A percentile compares a stretch with the other conserved stretches of the same genome.
Evolutionary conservation across 2,797 vertebrate genomes (phyloP).

Genomic region (Thalassophryne amazonica): DNA sequence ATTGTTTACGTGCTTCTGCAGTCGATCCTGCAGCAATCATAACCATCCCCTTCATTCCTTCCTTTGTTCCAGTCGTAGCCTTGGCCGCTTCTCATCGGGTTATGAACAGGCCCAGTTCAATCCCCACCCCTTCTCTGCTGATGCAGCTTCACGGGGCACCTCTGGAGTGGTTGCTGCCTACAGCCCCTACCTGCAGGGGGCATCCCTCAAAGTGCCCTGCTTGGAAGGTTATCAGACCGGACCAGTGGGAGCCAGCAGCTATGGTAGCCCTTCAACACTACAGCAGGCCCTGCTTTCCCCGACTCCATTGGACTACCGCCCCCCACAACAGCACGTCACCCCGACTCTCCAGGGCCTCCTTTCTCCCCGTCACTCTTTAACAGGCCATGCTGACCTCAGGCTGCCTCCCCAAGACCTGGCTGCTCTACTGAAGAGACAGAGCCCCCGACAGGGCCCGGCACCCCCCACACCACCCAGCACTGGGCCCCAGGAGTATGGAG

Average conservation of each 20-base stretch:
- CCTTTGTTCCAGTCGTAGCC: constrained; percentile 77
- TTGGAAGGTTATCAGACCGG: constrained; percentile 86
- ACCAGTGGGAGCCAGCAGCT: constrained; percentile 64
- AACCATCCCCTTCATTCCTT: constrained; percentile 16
- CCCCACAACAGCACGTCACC: constrained; percentile 88
- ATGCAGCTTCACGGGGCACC: constrained; percentile 63
- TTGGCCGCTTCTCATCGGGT: constrained; percentile 84
- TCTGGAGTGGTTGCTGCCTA: constrained; percentile 73
- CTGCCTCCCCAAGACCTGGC: constrained; percentile 90
- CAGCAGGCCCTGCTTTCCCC: constrained; percentile 97
- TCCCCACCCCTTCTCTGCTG: constrained; percentile 87
- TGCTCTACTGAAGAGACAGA: constrained; percentile 88
- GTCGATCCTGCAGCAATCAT: not conserved
- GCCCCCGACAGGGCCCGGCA: constrained; percentile 65
- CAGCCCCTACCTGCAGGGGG: constrained; percentile 82
- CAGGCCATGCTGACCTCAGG: constrained; percentile 89
- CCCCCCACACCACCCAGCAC: constrained; percentile 59
- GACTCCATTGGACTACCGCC: constrained; percentile 90
- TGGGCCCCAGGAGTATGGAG: constrained; percentile 83
- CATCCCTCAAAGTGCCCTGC: constrained; percentile 88
- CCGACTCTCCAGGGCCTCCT: constrained; percentile 95
- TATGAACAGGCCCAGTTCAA: constrained; percentile 93
- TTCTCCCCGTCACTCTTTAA: constrained; percentile 94
- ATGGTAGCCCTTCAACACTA: constrained; percentile 87
- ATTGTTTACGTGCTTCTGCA: not conserved